These are phyloP conservation scores for Malurus splendens DNA, from an alignment of 2,797 vertebrate genomes.

Conservation along the genomic window DNA sequence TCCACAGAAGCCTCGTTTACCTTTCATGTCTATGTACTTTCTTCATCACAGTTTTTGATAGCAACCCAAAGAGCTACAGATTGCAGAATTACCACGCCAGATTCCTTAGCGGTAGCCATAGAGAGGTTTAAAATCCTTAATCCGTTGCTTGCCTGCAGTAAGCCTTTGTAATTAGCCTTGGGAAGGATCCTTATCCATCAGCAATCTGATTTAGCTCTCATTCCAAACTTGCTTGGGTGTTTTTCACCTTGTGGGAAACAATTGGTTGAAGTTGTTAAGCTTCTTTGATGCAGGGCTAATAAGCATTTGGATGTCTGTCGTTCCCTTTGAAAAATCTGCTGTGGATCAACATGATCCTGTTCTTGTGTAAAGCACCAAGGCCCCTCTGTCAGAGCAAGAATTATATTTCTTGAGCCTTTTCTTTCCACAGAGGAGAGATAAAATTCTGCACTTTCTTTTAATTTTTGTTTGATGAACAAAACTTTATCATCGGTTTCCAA, in stretches of 20 bases:
- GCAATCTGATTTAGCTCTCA: constrained; percentile 37
- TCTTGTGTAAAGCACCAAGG: not conserved
- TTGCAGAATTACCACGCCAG: not conserved
- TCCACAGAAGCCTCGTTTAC: not conserved
- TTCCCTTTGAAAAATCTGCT: constrained; percentile 8
- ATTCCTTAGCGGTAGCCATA: not conserved
- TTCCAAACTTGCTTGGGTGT: not conserved
- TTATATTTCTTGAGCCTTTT: not conserved
- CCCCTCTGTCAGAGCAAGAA: not conserved
- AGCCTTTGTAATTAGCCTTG: constrained; percentile 32
- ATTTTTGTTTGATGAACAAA: not conserved
- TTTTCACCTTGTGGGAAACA: constrained; percentile 37
- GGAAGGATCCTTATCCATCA: constrained; percentile 28
- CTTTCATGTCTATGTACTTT: not conserved
- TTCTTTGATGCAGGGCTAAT: constrained; percentile 1
- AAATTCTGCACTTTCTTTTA: not conserved
- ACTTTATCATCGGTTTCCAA: not conserved
- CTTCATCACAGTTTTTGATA: not conserved
- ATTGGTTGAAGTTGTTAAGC: constrained; percentile 16
- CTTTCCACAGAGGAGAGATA: not conserved
- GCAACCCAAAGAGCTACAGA: constrained; percentile 7
- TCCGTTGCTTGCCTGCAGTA: not conserved
- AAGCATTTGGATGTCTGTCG: not conserved
- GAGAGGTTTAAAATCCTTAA: constrained; percentile 28
- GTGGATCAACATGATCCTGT: not conserved